Evolutionary conservation across 23 tunicate genomes (phyloP), one percentile per base, ranked within the genome.

Genomic region (Ciona savignyi): DNA sequence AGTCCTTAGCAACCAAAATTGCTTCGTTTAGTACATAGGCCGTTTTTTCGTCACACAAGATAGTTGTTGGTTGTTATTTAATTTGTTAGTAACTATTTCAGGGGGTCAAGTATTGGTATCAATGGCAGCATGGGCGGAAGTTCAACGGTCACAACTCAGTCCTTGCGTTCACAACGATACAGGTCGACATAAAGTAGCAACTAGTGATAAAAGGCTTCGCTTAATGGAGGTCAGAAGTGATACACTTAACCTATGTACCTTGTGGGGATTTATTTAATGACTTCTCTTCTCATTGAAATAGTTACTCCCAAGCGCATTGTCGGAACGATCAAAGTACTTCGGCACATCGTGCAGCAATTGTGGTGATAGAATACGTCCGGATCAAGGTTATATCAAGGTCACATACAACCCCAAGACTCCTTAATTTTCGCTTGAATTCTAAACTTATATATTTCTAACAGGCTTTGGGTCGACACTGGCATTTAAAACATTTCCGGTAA

Each of bases 381-480:
- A 88, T 51, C 96, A 88, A 61, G 96, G 96, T 11, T 88, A 88
- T 77, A 88, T 88, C 27, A 88, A 88, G 80, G 95, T 87, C 1
- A 29, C 34, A n/a, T n/a, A n/a, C n/a, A n/a, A n/a, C n/a, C n/a
- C n/a, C n/a, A n/a, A n/a, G n/a, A n/a, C n/a, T n/a, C n/a, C n/a
- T n/a, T n/a, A n/a, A n/a, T n/a, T n/a, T n/a, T n/a, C n/a, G n/a
- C n/a, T n/a, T n/a, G n/a, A n/a, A n/a, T n/a, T n/a, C n/a, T n/a
- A n/a, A n/a, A n/a, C n/a, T n/a, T 42, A 15, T 15, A 15, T 42
- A 6, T 42, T 15, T 42, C 56, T 76, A 51, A 68, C 75, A 87
- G 95, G 96, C 96, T 20, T 81, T 88, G 26, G 84, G 80, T 28
- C 64, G 96, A 27, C 96, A 88, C 68, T 88, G 96, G 96, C 96